phyloP scores from a whole-genome alignment of 2,888 invertebrate genomes.

The Cactoblastis cactorum region DNA sequence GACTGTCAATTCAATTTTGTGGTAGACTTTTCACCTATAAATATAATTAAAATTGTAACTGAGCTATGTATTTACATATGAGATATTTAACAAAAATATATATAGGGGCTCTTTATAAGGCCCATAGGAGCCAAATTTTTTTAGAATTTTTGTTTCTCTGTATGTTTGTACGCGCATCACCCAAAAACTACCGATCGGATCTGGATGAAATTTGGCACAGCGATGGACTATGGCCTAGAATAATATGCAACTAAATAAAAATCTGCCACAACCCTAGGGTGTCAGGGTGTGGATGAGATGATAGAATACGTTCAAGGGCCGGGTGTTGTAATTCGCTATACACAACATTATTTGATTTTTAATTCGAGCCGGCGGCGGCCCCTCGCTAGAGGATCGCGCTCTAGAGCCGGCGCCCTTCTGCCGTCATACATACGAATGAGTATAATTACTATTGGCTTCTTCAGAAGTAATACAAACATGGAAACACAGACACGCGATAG shows the following conservation, averaged over 20 bases:
- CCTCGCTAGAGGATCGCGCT: constrained; percentile 31
- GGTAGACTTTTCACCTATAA: too few species aligned
- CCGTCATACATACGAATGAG: neutral
- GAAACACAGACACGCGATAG: constrained; percentile 6
- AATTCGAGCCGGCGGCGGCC: constrained; percentile 53
- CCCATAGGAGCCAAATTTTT: too few species aligned
- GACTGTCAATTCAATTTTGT: too few species aligned
- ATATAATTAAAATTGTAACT: too few species aligned
- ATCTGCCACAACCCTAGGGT: neutral
- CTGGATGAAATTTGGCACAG: too few species aligned
- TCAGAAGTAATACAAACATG: neutral
- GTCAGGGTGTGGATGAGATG: neutral
- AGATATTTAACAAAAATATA: too few species aligned
- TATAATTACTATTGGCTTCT: neutral
- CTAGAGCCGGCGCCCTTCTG: constrained; percentile 2
- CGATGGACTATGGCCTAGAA: too few species aligned
- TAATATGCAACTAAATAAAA: neutral
- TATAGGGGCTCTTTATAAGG: too few species aligned
- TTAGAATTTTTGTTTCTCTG: too few species aligned
- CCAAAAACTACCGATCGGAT: too few species aligned
- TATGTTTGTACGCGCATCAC: too few species aligned
- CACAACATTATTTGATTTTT: constrained; percentile 76
- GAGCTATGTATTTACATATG: too few species aligned
- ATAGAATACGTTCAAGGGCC: constrained; percentile 10
- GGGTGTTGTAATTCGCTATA: constrained; percentile 52